Evolutionary conservation across 2,797 vertebrate species (phyloP), one percentile per base, ranked within the genome.

Genomic region (Hafferia zeledoni): DNA sequence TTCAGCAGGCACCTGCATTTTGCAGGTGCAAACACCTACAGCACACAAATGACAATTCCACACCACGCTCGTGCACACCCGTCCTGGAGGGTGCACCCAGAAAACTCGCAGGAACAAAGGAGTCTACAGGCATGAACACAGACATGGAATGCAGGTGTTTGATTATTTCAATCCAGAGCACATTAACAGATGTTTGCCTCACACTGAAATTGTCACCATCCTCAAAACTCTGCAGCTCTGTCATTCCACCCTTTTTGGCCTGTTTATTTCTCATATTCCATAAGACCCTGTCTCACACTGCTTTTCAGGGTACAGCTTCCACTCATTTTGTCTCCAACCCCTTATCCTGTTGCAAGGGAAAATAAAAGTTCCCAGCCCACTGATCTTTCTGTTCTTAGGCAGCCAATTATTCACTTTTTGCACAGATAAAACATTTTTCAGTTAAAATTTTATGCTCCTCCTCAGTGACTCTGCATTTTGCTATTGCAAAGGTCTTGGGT

Each of bases 171-270:
- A n/a, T 63, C 64, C 70, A 80, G 84, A 88, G 80, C 49, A 84
- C 67, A 57, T 0, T 47, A 96, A 88, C 93, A 95, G 95, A 95
- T 96, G 95, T 97, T 96, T 84, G 74, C 83, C 86, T 84, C 77
- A 90, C 78, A 90, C 3, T 79, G 83, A 74, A 95, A 77, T 79
- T 84, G 91, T 88, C 91, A 89, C 77, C 39, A 37, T 56, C 52
- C 80, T 94, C 67, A 63, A 77, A 93, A 88, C 85, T 94, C 74
- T 37, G 47, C 74, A 91, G 79, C 24, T 90, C 77, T 94, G 67
- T 74, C 83, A 46, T 71, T 63, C 61, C 37, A 61, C 76, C 44
- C 49, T 74, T 63, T 82, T 9, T 4, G 3, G 37, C 28, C 56
- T 91, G 77, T 65, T 90, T 82, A 68, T 83, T 88, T 86, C 67